Percentiles rank a stretch among this genome's conserved stretches.
These are phyloP conservation scores for Macrostomum lignano DNA, from an alignment of 1,140 invertebrate species.

Conservation along the genomic window DNA sequence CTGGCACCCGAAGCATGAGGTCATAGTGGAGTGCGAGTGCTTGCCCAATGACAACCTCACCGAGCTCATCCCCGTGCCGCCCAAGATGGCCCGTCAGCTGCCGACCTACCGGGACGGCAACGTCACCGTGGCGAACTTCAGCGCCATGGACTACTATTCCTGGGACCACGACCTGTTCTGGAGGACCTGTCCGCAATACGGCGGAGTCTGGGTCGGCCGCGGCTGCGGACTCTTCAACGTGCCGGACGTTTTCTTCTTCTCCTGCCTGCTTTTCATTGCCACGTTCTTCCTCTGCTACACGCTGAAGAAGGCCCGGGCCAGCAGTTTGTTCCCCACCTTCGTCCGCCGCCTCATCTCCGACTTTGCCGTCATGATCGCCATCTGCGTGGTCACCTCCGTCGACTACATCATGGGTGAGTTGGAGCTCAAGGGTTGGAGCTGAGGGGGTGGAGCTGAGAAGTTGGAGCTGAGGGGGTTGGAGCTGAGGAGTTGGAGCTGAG, in stretches of 20 bases:
- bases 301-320: slow-evolving; percentile 70
- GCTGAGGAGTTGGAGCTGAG: too few relatives aligned
- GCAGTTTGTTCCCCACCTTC: slow-evolving; percentile 69
- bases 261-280: slow-evolving; percentile 61
- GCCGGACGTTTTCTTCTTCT: slow-evolving; percentile 84
- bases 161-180: slow-evolving; percentile 1
- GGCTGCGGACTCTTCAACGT: slow-evolving; percentile 16
- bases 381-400: slow-evolving; percentile 54
- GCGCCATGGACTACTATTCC: not conserved
- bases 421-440: too few relatives aligned
- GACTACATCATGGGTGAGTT: slow-evolving; percentile 51
- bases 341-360: slow-evolving; percentile 68
- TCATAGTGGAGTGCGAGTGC: too few relatives aligned
- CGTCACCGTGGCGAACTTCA: too few relatives aligned
- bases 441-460: too few relatives aligned
- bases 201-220: not conserved
- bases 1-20: too few relatives aligned
- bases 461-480: too few relatives aligned
- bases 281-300: slow-evolving; percentile 63
- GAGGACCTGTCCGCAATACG: not conserved
- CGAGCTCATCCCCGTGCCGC: too few relatives aligned
- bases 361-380: slow-evolving; percentile 87
- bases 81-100: too few relatives aligned
- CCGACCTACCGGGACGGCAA: too few relatives aligned
- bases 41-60: too few relatives aligned